These are phyloP conservation scores for Drosophila fungiperda DNA, from an alignment of 2,888 invertebrate species.

Conservation along the genomic window DNA sequence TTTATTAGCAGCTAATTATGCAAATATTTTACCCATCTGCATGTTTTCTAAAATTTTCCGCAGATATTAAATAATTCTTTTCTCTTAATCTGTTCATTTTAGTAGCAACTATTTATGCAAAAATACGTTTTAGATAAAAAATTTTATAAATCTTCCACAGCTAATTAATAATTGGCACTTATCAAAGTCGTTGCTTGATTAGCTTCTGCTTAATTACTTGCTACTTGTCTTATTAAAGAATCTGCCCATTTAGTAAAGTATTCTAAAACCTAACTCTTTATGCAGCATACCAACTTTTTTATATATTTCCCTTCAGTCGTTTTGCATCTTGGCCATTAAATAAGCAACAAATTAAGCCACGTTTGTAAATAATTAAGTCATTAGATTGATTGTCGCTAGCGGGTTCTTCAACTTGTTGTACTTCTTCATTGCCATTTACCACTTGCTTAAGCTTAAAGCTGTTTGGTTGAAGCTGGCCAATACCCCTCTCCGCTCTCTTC, in stretches of 20 bases:
- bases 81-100: not conserved
- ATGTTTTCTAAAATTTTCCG: not conserved
- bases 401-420: constrained; percentile 35
- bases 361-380: constrained; percentile 27
- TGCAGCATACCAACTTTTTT: not conserved
- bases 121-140: not conserved
- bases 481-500: too few relatives aligned
- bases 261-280: not conserved
- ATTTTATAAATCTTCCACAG: not conserved
- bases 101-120: not conserved
- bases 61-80: not conserved
- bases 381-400: constrained; percentile 21
- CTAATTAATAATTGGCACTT: not conserved
- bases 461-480: not conserved
- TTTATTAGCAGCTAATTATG: not conserved
- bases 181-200: not conserved
- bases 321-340: constrained; percentile 8
- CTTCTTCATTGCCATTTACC: constrained; percentile 31
- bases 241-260: not conserved
- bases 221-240: not conserved
- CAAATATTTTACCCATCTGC: not conserved
- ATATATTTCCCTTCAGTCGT: not conserved
- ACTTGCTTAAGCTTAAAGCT: constrained; percentile 19
- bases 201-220: not conserved
- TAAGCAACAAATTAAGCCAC: not conserved